Conservation (phyloP, 1,140 invertebrate genomes). For the Pinna nobilis region DNA sequence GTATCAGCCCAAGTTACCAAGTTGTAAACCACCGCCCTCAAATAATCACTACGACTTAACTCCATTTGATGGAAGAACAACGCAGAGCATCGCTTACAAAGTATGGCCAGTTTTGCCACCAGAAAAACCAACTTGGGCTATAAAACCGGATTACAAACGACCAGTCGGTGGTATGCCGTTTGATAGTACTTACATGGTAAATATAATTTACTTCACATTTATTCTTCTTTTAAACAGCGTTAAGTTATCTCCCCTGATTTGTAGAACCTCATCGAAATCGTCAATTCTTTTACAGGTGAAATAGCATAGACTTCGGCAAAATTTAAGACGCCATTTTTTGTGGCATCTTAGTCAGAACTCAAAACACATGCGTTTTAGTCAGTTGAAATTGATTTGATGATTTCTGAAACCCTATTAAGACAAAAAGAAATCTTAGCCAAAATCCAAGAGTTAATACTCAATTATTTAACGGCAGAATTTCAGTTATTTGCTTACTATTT, state of each 20-base stretch:
- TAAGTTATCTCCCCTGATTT: constrained; percentile 3
- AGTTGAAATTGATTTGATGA: too few relatives aligned
- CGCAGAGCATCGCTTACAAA: constrained; percentile 16
- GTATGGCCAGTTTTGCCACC: constrained; percentile 20
- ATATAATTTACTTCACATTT: background rate
- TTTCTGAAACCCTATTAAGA: too few relatives aligned
- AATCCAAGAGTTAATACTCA: too few relatives aligned
- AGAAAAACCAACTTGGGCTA: constrained; percentile 25
- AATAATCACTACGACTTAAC: background rate
- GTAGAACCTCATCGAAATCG: background rate
- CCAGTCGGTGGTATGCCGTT: constrained; percentile 20
- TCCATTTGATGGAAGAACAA: constrained; percentile 33
- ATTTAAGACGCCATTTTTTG: too few relatives aligned
- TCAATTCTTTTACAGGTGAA: too few relatives aligned
- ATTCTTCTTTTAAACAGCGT: too few relatives aligned
- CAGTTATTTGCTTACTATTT: too few relatives aligned
- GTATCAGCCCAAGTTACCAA: background rate
- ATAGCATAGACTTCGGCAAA: too few relatives aligned
- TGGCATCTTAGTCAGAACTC: too few relatives aligned
- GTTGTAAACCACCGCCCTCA: constrained; percentile 30
- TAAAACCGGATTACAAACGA: constrained; percentile 20
- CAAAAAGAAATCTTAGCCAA: too few relatives aligned
- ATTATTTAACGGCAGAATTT: too few relatives aligned
- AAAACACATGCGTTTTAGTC: too few relatives aligned
- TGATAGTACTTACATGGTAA: constrained; percentile 36